Evolutionary conservation across 2,113 vertebrate species (phyloP), one percentile per base, ranked within the genome.

Genomic region (Glareola pratincola): DNA sequence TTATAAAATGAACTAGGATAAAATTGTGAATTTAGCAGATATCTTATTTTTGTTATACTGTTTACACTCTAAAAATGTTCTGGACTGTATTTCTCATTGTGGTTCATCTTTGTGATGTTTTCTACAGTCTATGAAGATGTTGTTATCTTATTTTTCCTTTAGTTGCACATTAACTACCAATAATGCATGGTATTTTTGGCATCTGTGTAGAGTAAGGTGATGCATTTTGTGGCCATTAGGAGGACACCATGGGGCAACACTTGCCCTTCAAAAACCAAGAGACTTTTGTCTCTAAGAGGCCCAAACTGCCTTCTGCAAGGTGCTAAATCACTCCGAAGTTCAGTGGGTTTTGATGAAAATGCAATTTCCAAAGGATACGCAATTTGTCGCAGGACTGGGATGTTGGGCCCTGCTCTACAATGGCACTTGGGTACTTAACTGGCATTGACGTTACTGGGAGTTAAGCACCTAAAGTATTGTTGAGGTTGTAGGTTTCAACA

Each of bases 151-250:
- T 47, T 91, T 91, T 62, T 45, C 48, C 14, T 27, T 87, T 19
- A 53, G 36, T 32, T 89, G 47, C 32, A 53, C 21, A 3, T 54
- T 67, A 72, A 30, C 26, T 82, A n/a, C 53, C 48, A 60, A 29
- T 27, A 85, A 39, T 4, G 14, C 4, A 4, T 36, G 30, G 27
- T 50, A 34, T 9, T 87, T 43, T 64, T 75, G 67, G 51, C 14
- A 10, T 74, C 51, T 41, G 13, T 45, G 17, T 59, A 27, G 56
- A 34, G 26, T 37, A 56, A 48, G 59, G 47, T 36, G 75, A 54
- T 62, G 39, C 0, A 0, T 20, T 75, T 21, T 20, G 45, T 39
- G 62, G 29, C 24, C 2, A 0, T 27, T 37, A 37, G 54, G 41
- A 74, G 79, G 73, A 32, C 22, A 36, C 20, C 34, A 6, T 1